Base-by-base conservation (phyloP, 2,888 invertebrate genomes). In the Hydrotaea cyrtoneurina region DNA sequence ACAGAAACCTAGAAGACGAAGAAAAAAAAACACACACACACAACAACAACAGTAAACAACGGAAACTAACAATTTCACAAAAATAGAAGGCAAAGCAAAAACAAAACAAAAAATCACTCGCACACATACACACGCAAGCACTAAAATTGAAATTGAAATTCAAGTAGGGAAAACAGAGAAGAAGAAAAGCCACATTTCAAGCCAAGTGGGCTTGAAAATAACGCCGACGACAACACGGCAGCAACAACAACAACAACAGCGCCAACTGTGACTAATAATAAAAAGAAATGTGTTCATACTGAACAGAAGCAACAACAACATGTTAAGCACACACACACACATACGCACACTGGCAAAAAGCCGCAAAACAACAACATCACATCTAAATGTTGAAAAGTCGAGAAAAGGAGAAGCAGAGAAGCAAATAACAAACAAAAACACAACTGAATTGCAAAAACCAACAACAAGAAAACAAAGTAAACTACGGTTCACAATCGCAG, bases 311-410 rank as follows among this genome's bases (percentile, higher is more conserved):
- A 71, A 43, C 77, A 71, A 31, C 59, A 23, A 46, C 5, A 55
- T 55, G n/a, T 26, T 57, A 21, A 46, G 72, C 53, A 50, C 57
- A 75, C 8, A 81, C 62, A 72, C 43, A 59, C 43, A 66, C n/a
- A 74, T 26, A 26, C 17, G 36, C 23, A 57, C 4, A 21, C 50
- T n/a, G n/a, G n/a, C n/a, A n/a, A 62, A 64, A 66, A 66, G 66
- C 57, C 69, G 46, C 78, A 74, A 78, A 55, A 55, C 19, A 21
- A 21, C 19, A 55, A 26, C 11, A 21, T 50, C 69, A 36, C 50
- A 57, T 57, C 74, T 71, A 39, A 2, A 53, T 64, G 62, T 50
- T 43, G 43, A 53, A 53, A 53, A 53, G 3, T n/a, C 2, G 53
- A 17, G 31, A 80, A 71, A 62, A 50, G 5, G 13, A 64, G 36